Percentiles rank a stretch among this genome's conserved stretches.
phyloP scores from a whole-genome alignment of 2,797 vertebrate genomes.

The Aulostomus chinensis region DNA sequence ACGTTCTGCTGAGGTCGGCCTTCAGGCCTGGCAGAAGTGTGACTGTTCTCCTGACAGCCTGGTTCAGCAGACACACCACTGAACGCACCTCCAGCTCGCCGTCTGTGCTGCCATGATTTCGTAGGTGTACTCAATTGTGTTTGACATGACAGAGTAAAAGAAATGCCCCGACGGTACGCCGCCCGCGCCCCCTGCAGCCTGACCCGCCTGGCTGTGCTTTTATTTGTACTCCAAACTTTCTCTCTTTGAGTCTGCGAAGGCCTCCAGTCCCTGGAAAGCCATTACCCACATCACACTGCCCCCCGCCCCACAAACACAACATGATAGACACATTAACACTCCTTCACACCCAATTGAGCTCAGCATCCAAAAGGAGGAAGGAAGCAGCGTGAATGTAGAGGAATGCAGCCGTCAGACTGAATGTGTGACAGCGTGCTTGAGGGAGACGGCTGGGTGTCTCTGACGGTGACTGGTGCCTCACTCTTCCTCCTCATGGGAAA shows the following conservation, averaged over 20 bases:
- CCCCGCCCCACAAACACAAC: conserved; percentile 59
- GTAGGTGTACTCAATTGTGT: neutral
- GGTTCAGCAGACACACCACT: conserved; percentile 1
- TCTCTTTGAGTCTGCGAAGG: conserved; percentile 23
- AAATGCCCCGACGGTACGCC: too few relatives aligned
- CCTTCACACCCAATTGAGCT: conserved; percentile 74
- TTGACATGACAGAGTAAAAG: conserved; percentile 25
- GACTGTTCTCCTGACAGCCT: conserved; percentile 21
- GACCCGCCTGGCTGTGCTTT: conserved; percentile 32
- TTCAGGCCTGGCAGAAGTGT: conserved; percentile 35
- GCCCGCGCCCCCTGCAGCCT: conserved; percentile 14
- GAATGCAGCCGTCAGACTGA: conserved; percentile 55
- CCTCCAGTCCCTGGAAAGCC: conserved; percentile 63
- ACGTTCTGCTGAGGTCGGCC: conserved; percentile 30
- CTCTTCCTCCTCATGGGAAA: too few relatives aligned
- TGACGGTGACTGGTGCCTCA: conserved; percentile 4
- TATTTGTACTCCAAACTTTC: conserved; percentile 58
- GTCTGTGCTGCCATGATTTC: neutral
- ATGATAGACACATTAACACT: conserved; percentile 73
- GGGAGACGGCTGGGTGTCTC: too few relatives aligned
- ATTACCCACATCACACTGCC: conserved; percentile 59
- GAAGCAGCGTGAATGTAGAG: conserved; percentile 36
- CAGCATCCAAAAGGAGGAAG: conserved; percentile 45
- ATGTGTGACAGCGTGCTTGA: too few relatives aligned
- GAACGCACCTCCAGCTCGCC: conserved; percentile 3